Evolutionary conservation across 2,888 invertebrate species (phyloP), one percentile per base, ranked within the genome.

Genomic region (Heliconius ismenius): DNA sequence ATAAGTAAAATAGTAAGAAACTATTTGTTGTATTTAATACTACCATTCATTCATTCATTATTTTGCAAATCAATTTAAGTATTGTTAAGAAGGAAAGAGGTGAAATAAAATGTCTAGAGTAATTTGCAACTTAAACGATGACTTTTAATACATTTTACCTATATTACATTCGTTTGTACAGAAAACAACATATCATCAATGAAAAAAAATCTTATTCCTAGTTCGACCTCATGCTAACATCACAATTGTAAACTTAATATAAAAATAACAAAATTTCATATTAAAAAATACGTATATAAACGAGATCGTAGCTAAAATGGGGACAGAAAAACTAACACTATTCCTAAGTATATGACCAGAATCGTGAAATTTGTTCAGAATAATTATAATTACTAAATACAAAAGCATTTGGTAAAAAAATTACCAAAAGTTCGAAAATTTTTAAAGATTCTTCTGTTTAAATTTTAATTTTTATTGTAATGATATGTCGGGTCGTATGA

Each of bases 61-160:
- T 67, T 43, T 67, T 43, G 3, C 13, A 15, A 39, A 24, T 67
- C 24, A 43, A 24, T 15, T 6, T 18, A n/a, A 39, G 21, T 24
- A 67, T 70, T 11, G 13, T 39, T 75, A 10, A 64, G 11, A 49
- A 76, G 76, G 76, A 72, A 81, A 84, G 80, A 75, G 68, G 77
- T 68, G 88, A 83, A 92, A 91, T 91, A 88, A 92, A 91, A 90
- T 88, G 69, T 83, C 88, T 82, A 78, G 73, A 79, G 77, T 88
- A 87, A 89, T 89, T 91, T 90, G 89, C 90, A 93, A 93, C 92
- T 92, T 92, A 92, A 92, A 92, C 90, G 86, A 92, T 92, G 92
- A 93, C 92, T 93, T 93, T 93, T 94, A 94, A 92, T 93, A 92
- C 90, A 92, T 88, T 90, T 89, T 85, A 89, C 87, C 90, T 93